phyloP scores from a whole-genome alignment of 2,113 vertebrate species.

The Euleptes europaea region DNA sequence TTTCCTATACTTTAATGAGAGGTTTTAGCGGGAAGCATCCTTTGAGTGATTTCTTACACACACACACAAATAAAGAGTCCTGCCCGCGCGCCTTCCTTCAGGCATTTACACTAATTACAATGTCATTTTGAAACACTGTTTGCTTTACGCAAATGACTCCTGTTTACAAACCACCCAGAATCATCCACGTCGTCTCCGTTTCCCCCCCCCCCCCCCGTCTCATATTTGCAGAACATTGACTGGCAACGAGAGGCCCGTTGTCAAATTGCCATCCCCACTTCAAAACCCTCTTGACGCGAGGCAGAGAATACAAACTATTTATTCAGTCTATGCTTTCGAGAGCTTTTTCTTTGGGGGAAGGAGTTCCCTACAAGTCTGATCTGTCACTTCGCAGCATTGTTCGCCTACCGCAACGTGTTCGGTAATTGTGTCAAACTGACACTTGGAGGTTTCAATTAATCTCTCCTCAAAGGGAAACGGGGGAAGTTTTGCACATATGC shows the following conservation, averaged over 20 bases:
- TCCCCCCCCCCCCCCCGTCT: not conserved
- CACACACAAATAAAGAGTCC: not conserved
- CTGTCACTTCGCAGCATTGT: not conserved
- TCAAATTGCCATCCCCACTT: not conserved
- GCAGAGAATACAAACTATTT: not conserved
- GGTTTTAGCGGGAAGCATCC: not conserved
- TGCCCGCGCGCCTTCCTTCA: not conserved
- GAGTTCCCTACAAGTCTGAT: not conserved
- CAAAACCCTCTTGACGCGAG: not conserved
- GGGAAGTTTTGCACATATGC: not conserved
- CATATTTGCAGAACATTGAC: not conserved
- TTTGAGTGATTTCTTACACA: not conserved
- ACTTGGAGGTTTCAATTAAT: constrained; percentile 21
- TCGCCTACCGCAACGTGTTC: constrained; percentile 9
- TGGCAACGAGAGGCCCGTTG: not conserved
- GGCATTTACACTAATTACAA: not conserved
- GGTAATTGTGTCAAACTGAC: not conserved
- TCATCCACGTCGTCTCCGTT: not conserved
- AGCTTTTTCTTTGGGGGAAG: not conserved
- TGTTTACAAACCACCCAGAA: constrained; percentile 16
- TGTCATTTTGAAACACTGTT: constrained; percentile 2
- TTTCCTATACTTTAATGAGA: not conserved
- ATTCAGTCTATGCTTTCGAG: not conserved
- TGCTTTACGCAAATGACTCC: not conserved
- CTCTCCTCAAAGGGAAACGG: not conserved